Percentiles rank a stretch among this genome's conserved stretches.
phyloP scores from a whole-genome alignment of 2,113 vertebrate genomes.

The Colossoma macropomum region DNA sequence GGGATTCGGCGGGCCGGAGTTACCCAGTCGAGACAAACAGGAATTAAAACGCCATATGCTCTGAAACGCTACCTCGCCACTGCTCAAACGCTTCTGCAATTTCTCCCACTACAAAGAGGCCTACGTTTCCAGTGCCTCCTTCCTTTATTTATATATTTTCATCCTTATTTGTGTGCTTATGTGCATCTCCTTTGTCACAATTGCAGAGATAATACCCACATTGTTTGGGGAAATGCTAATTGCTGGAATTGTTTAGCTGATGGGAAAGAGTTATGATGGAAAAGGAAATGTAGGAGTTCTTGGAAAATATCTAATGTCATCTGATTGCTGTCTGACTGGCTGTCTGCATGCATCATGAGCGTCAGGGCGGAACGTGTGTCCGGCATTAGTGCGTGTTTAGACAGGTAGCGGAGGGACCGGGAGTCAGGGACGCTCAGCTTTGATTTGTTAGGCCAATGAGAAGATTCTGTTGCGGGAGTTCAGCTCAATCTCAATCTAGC shows the following conservation, averaged over 20 bases:
- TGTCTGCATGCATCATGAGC: neutral
- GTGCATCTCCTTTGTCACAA: constrained; percentile 29
- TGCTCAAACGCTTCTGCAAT: constrained; percentile 79
- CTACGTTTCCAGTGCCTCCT: constrained; percentile 66
- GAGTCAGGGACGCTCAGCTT: constrained; percentile 33
- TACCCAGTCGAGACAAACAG: constrained; percentile 83
- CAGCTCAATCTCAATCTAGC: constrained; percentile 78
- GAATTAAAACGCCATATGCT: constrained; percentile 86
- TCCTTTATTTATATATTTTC: constrained; percentile 62
- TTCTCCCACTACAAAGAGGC: constrained; percentile 76
- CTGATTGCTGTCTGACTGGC: neutral
- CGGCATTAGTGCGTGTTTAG: neutral
- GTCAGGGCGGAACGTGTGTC: neutral
- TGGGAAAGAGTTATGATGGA: neutral
- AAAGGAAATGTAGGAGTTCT: neutral
- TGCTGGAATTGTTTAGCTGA: neutral
- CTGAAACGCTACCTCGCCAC: constrained; percentile 70
- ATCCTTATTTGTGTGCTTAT: constrained; percentile 71
- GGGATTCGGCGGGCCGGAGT: constrained; percentile 73
- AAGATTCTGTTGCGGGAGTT: constrained; percentile 59
- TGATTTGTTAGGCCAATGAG: constrained; percentile 57
- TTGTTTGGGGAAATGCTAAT: neutral
- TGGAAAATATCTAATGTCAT: neutral
- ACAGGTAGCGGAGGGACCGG: neutral
- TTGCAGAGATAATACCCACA: neutral